Percentiles rank a stretch among this genome's conserved stretches.
phyloP scores from a whole-genome alignment of 2,113 vertebrate species.

The Scopus umbretta region DNA sequence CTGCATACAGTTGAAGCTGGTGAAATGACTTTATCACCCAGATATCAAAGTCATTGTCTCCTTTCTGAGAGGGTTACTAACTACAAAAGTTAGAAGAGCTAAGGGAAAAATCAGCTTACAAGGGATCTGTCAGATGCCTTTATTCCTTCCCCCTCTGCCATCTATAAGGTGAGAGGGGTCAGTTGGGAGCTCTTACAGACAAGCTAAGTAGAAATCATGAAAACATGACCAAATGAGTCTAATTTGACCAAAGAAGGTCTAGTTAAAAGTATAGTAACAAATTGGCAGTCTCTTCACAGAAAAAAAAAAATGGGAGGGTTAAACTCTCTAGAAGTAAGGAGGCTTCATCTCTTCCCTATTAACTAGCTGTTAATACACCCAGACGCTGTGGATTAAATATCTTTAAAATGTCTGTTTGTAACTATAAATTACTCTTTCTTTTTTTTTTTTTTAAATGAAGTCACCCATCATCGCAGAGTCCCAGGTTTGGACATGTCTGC shows the following conservation, averaged over 20 bases:
- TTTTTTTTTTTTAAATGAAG: slow-evolving; percentile 63
- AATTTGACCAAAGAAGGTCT: neutral
- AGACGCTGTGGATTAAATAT: neutral
- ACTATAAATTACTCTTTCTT: neutral
- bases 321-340: neutral
- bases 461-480: slow-evolving; percentile 63
- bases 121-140: neutral
- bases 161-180: neutral
- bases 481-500: slow-evolving; percentile 72
- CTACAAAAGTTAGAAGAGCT: neutral
- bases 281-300: neutral
- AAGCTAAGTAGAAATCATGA: neutral
- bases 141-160: neutral
- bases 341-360: neutral
- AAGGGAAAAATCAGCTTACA: neutral
- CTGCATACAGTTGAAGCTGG: neutral
- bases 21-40: neutral
- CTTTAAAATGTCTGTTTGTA: neutral
- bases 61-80: neutral
- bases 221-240: neutral
- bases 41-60: neutral
- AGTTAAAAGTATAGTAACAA: neutral
- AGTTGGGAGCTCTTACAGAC: neutral
- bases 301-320: neutral
- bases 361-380: neutral